Evolutionary conservation across 2,797 vertebrate genomes (phyloP).

Genomic region (Melanogrammus aeglefinus): DNA sequence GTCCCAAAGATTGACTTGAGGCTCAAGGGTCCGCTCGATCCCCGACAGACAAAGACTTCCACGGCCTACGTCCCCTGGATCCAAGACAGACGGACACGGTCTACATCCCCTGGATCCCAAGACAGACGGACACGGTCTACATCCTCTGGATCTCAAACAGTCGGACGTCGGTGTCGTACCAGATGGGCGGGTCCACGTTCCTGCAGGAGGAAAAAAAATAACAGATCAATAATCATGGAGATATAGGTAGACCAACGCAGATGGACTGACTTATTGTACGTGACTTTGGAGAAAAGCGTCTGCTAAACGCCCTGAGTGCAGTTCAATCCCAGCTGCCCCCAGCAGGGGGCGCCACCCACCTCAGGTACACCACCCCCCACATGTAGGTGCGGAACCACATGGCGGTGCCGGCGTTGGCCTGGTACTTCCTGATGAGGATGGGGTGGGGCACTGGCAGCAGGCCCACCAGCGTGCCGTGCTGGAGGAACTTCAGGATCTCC

Average conservation of each 20-base stretch:
- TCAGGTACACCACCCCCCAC: conserved; percentile 98
- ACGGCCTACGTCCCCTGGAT: no score
- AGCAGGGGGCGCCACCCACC: conserved; percentile 72
- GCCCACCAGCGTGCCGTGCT: conserved; percentile 95
- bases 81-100: no score
- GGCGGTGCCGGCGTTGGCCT: conserved; percentile 95
- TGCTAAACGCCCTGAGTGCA: no score
- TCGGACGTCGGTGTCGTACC: conserved; percentile 97
- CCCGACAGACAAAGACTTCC: no score
- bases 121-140: conserved; percentile 86
- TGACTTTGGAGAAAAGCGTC: no score
- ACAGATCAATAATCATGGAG: background rate
- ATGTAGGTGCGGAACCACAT: conserved; percentile 99
- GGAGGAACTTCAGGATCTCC: conserved; percentile 95
- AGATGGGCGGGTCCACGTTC: conserved; percentile 96
- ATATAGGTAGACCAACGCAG: background rate
- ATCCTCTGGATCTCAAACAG: conserved; percentile 98
- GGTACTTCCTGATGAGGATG: conserved; percentile 98
- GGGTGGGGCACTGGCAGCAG: conserved; percentile 96
- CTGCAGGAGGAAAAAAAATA: conserved; percentile 55
- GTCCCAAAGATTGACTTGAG: conserved; percentile 24
- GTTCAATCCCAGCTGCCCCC: background rate
- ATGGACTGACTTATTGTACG: no score
- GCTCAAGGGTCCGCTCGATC: no score
- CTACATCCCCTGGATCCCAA: conserved; percentile 71